Conservation (phyloP, 2,797 vertebrate genomes). For the Linurgus olivaceus region DNA sequence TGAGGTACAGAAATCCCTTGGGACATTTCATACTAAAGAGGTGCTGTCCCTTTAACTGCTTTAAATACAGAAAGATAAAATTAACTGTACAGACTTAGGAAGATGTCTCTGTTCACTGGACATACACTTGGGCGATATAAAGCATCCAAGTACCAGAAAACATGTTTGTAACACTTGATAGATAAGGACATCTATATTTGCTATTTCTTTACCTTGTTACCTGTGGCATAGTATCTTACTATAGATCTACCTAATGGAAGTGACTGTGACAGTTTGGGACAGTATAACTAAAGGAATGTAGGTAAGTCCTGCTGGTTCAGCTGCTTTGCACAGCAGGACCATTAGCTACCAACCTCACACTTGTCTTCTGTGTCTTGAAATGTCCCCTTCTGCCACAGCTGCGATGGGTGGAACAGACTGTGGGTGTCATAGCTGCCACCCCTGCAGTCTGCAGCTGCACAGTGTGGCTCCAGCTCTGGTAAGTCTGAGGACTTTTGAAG, state of each 20-base stretch:
- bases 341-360: rapidly evolving
- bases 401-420: neutral
- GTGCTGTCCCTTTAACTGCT: neutral
- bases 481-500: neutral
- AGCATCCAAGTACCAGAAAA: neutral
- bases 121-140: neutral
- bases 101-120: neutral
- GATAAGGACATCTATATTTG: neutral
- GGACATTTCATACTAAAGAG: neutral
- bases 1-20: neutral
- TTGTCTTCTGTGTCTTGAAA: neutral
- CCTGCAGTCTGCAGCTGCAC: neutral
- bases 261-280: neutral
- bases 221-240: neutral
- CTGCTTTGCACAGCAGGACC: neutral
- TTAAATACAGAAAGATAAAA: neutral
- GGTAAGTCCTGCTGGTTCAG: neutral
- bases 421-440: neutral
- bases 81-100: neutral
- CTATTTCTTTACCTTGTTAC: neutral
- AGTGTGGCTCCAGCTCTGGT: neutral
- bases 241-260: neutral
- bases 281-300: neutral
- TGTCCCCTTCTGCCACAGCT: neutral
- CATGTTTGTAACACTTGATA: neutral